A percentile compares a stretch with the other conserved stretches of the same genome.
Evolutionary conservation across 2,797 vertebrate species (phyloP).

Genomic region (Acrocephalus scirpaceus): DNA sequence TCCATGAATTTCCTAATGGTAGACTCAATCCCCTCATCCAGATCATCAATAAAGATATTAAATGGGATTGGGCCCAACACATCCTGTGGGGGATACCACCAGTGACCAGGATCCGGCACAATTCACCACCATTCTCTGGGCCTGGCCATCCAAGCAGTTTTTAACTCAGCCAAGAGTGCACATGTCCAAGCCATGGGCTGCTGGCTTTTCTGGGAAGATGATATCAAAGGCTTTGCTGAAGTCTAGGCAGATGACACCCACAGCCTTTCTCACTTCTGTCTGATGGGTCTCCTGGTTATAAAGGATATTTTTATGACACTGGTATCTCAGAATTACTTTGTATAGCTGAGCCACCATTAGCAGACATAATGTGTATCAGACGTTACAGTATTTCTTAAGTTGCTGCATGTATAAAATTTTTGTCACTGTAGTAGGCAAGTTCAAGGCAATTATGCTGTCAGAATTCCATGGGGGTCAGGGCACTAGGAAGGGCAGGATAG

Average conservation of each 20-base stretch:
- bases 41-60: too few species aligned
- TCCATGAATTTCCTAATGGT: background rate
- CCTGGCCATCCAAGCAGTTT: background rate
- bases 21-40: background rate
- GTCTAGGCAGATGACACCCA: accelerated
- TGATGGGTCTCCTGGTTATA: background rate
- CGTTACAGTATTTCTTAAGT: background rate
- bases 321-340: background rate
- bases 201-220: background rate
- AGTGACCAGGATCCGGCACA: background rate
- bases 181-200: accelerated
- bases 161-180: background rate
- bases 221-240: background rate
- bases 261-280: background rate
- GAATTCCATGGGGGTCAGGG: accelerated
- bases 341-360: background rate
- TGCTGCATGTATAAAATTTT: background rate
- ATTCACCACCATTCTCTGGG: background rate
- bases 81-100: background rate
- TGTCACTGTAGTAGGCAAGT: accelerated
- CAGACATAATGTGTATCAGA: background rate
- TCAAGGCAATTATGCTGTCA: background rate
- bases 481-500: background rate
- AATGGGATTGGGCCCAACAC: background rate
- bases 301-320: background rate